Evolutionary conservation across 2,888 invertebrate species (phyloP), one percentile per base, ranked within the genome.

Genomic region (Amphipoea oculea): DNA sequence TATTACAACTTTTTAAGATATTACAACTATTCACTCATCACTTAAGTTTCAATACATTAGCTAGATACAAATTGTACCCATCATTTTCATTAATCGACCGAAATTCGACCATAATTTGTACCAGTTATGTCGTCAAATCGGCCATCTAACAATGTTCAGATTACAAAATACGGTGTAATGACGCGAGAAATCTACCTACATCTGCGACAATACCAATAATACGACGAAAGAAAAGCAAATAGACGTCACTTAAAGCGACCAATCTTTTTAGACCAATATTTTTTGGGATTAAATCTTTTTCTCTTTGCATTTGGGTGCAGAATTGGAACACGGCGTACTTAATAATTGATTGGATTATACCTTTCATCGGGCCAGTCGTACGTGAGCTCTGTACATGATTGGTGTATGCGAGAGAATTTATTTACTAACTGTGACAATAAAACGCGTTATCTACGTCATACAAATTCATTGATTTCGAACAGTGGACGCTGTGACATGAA

Each of bases 331-430:
- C 94, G 94, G 89, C 92, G 94, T 93, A 29, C 29, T 29, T 29
- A 93, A 96, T 96, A 96, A 96, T 96, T 96, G 95, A 96, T 96
- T 94, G 95, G 94, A 95, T 96, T 96, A 96, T 95, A 93, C 94
- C 94, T 94, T 95, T 94, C 94, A 95, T 91, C 92, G 93, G 92
- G 89, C 75, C 74, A 73, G 79, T 77, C 87, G 89, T 93, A 96
- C 96, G 96, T 96, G 96, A 95, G 95, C 94, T 92, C 94, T 85
- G 93, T 95, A 93, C 95, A 94, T 92, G 95, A 95, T 95, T 95
- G 95, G 93, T 92, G 91, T 88, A 92, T 92, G 90, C 91, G 92
- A 90, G 89, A 80, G 89, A 94, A 94, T 95, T 94, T 95, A 95
- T 95, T 94, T 94, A 94, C 94, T 94, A 94, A 93, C 94, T 92